phyloP scores from a whole-genome alignment of 2,888 invertebrate species.

The Rhingia campestris region DNA sequence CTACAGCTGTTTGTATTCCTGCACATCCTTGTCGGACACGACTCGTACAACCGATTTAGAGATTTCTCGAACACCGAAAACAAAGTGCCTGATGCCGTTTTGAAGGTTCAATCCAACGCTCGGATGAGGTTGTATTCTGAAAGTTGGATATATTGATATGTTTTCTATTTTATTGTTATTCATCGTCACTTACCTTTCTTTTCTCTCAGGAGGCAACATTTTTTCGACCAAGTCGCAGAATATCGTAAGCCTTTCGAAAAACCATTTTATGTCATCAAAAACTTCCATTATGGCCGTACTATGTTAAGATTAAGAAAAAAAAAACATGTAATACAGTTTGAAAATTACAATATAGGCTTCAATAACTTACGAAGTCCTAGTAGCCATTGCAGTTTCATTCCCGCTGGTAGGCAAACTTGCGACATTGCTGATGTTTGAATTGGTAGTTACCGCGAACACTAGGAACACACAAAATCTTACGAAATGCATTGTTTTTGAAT shows the following conservation, averaged over 20 bases:
- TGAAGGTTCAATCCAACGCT: slow-evolving; percentile 66
- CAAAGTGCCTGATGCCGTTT: slow-evolving; percentile 75
- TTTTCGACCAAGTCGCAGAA: slow-evolving; percentile 73
- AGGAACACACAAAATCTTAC: not conserved
- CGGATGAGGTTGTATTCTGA: slow-evolving; percentile 58
- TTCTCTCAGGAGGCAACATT: slow-evolving; percentile 70
- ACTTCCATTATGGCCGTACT: slow-evolving; percentile 42
- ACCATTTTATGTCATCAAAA: slow-evolving; percentile 75
- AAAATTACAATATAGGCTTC: not conserved
- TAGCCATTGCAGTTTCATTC: slow-evolving; percentile 36
- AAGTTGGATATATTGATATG: not conserved
- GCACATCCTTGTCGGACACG: slow-evolving; percentile 75
- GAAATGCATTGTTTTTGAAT: slow-evolving; percentile 12
- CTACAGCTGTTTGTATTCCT: slow-evolving; percentile 76
- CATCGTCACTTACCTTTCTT: slow-evolving; percentile 54
- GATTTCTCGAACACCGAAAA: slow-evolving; percentile 75
- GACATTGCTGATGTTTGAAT: slow-evolving; percentile 10
- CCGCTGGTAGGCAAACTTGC: slow-evolving; percentile 26
- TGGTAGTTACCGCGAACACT: not conserved
- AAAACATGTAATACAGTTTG: not conserved
- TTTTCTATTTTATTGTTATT: no score
- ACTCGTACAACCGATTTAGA: slow-evolving; percentile 75
- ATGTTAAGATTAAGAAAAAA: not conserved
- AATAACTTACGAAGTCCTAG: slow-evolving; percentile 56
- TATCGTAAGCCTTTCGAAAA: slow-evolving; percentile 74